phyloP scores from a whole-genome alignment of 1,140 invertebrate species.

The Bombus impatiens region DNA sequence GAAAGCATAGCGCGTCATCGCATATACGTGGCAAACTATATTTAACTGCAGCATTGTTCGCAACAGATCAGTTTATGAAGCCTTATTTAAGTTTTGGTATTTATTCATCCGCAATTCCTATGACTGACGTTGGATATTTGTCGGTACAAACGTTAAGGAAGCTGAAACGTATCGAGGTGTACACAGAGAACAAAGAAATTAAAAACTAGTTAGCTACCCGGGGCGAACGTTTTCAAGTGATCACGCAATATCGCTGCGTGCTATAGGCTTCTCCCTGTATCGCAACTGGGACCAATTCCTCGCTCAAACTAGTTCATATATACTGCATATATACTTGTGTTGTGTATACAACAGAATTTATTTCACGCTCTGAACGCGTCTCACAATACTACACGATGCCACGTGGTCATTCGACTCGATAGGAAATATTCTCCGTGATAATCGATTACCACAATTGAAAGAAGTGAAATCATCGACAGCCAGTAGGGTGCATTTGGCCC shows the following conservation, averaged over 20 bases:
- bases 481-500: slow-evolving; percentile 13
- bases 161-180: too few relatives aligned
- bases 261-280: slow-evolving; percentile 46
- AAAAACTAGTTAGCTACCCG: slow-evolving; percentile 62
- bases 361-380: slow-evolving; percentile 53
- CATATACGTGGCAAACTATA: too few relatives aligned
- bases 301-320: slow-evolving; percentile 29
- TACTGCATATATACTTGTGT: slow-evolving; percentile 53
- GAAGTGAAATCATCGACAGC: slow-evolving; percentile 63
- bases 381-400: slow-evolving; percentile 52
- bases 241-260: slow-evolving; percentile 42
- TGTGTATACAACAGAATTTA: slow-evolving; percentile 73
- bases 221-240: slow-evolving; percentile 27
- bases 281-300: slow-evolving; percentile 45
- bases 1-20: too few relatives aligned
- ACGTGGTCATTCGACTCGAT: slow-evolving; percentile 44
- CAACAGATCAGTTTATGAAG: not conserved
- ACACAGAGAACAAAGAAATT: slow-evolving; percentile 52
- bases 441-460: slow-evolving; percentile 72
- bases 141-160: not conserved
- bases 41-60: not conserved
- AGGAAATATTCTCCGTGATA: slow-evolving; percentile 66
- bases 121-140: not conserved
- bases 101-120: slow-evolving; percentile 26
- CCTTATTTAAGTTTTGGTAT: not conserved